Evolutionary conservation across 2,888 invertebrate species (phyloP), one percentile per base, ranked within the genome.

Genomic region (Notodonta dromedarius): DNA sequence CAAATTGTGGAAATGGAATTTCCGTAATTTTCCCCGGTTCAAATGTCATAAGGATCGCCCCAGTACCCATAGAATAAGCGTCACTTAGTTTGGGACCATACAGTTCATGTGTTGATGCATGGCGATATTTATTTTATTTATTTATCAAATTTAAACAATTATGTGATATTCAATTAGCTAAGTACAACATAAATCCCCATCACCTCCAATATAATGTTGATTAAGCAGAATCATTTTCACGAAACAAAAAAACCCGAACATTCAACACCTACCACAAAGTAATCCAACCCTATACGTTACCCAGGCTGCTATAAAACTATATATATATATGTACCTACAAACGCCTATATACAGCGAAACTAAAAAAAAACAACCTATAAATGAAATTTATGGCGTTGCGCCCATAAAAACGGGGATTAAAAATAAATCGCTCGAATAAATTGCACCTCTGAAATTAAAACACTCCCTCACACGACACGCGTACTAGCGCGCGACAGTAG

Each of bases 341-440:
- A 62, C 11, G 50, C 9, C 16, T 54, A 59, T 40, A 56, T 56
- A 74, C 70, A 69, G 80, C 69, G 81, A 79, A 82, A 83, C 79
- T 76, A 80, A 85, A 85, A 83, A 85, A 84, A 89, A 86, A 87
- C 87, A 87, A 86, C 54, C 89, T 90, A 88, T 87, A 88, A 87
- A 88, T 87, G 80, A 87, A 90, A 91, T 91, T 93, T 93, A 92
- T 91, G 85, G 89, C 90, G 87, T 83, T 86, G 88, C 85, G 83
- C 85, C 88, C 88, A 91, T 93, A 93, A 93, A 92, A 93, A 92
- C 90, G 91, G 86, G 93, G 91, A 93, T 93, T 93, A 93, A 93
- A 93, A 93, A 92, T 93, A 92, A 93, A 93, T 93, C 91, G 93
- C 92, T 92, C 90, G 93, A 93, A 91, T 93, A 93, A 93, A 93